Evolutionary conservation across 2,888 invertebrate genomes (phyloP).

Genomic region (Acleris cristana): DNA sequence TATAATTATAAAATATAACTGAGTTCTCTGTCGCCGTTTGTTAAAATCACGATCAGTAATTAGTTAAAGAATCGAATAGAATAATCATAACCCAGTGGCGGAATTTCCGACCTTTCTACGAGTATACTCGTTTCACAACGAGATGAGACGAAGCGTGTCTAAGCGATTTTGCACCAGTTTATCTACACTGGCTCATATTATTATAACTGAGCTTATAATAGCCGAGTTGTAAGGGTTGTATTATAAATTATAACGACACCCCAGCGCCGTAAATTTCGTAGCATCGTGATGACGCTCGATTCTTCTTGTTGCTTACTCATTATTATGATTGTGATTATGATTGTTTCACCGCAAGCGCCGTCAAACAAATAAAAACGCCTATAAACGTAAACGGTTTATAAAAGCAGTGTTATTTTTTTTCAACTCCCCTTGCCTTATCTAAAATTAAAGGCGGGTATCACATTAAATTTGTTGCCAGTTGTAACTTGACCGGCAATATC

Average conservation of each 20-base stretch:
- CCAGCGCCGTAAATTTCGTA: background rate
- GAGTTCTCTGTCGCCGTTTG: too few species aligned
- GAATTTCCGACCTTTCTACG: too few species aligned
- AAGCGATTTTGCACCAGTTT: too few species aligned
- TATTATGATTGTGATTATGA: constrained; percentile 37
- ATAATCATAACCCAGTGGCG: too few species aligned
- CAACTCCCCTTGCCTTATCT: constrained; percentile 27
- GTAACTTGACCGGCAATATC: constrained; percentile 16
- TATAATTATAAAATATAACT: too few species aligned
- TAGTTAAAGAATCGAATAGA: too few species aligned
- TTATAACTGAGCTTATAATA: too few species aligned
- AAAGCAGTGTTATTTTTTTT: constrained; percentile 22
- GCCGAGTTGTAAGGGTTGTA: background rate
- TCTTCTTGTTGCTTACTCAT: constrained; percentile 29
- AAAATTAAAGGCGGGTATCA: constrained; percentile 24
- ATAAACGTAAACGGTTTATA: constrained; percentile 31
- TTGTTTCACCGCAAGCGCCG: constrained; percentile 10
- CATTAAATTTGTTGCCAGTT: constrained; percentile 30
- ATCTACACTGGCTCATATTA: too few species aligned
- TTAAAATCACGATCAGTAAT: too few species aligned
- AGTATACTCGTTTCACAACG: too few species aligned
- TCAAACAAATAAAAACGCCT: constrained; percentile 28
- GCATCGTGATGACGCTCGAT: constrained; percentile 30
- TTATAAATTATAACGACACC: background rate
- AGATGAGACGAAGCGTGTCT: too few species aligned